Percentiles rank a stretch among this genome's conserved stretches.
phyloP scores from a whole-genome alignment of 2,797 vertebrate species.

The Darevskia mixta region DNA sequence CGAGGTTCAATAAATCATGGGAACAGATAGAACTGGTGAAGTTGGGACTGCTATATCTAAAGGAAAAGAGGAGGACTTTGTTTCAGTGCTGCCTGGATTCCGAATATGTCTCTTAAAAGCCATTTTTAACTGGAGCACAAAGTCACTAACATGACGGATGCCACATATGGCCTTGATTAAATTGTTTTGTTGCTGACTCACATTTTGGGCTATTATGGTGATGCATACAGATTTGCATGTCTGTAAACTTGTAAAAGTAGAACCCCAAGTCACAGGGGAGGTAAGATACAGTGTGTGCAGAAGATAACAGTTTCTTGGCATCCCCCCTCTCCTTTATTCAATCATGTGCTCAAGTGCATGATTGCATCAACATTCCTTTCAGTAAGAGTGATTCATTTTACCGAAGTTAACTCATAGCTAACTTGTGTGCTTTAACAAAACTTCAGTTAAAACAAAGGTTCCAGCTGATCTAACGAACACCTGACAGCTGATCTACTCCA shows the following conservation, averaged over 20 bases:
- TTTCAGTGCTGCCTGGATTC: not conserved
- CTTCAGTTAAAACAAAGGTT: not conserved
- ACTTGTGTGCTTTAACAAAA: not conserved
- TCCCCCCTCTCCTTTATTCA: not conserved
- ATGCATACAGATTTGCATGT: not conserved
- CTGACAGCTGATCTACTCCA: not conserved
- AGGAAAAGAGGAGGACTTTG: not conserved
- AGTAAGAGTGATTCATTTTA: not conserved
- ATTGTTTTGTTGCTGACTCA: slow-evolving; percentile 5
- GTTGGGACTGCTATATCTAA: not conserved
- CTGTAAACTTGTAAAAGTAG: not conserved
- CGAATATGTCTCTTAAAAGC: not conserved
- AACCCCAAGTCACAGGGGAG: not conserved
- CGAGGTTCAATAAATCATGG: not conserved
- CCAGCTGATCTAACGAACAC: not conserved
- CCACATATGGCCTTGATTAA: not conserved
- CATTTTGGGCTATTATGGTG: not conserved
- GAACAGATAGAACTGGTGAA: not conserved
- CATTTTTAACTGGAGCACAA: not conserved
- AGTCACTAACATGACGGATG: not conserved
- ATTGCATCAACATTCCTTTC: not conserved
- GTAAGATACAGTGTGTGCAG: not conserved
- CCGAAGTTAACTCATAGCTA: not conserved
- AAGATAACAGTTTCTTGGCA: not conserved
- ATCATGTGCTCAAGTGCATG: not conserved